A percentile compares a stretch with the other conserved stretches of the same genome.
Evolutionary conservation across 2,113 vertebrate genomes (phyloP).

Genomic region (Bambusicola thoracicus): DNA sequence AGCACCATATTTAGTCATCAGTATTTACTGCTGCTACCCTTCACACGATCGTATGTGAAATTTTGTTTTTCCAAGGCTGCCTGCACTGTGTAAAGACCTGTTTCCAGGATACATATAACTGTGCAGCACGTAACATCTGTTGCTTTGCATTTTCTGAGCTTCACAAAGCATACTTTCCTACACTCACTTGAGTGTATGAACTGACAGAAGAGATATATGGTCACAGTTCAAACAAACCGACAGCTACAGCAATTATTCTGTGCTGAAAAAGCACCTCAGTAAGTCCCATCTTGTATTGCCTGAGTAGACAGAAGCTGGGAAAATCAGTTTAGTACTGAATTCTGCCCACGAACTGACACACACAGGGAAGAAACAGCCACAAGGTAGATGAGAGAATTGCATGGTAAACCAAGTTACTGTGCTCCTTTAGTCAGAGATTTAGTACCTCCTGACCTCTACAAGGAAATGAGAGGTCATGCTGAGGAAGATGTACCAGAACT

Average conservation of each 20-base stretch:
- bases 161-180: constrained; percentile 45
- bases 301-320: not conserved
- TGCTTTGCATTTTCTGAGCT: constrained; percentile 74
- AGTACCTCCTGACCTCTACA: not conserved
- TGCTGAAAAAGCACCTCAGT: constrained; percentile 30
- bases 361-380: not conserved
- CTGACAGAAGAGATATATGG: constrained; percentile 54
- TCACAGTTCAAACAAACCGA: constrained; percentile 62
- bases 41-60: constrained; percentile 72
- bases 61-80: constrained; percentile 77
- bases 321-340: not conserved
- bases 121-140: constrained; percentile 80
- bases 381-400: not conserved
- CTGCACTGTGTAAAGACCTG: constrained; percentile 75
- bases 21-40: constrained; percentile 72
- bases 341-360: not conserved
- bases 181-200: constrained; percentile 34
- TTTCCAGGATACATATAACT: constrained; percentile 81
- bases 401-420: not conserved
- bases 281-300: not conserved
- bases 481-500: not conserved
- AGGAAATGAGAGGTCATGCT: not conserved
- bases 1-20: constrained; percentile 58
- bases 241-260: constrained; percentile 1
- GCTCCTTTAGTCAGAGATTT: not conserved